phyloP scores from a whole-genome alignment of 2,888 invertebrate genomes.

The Erebia epiphron region DNA sequence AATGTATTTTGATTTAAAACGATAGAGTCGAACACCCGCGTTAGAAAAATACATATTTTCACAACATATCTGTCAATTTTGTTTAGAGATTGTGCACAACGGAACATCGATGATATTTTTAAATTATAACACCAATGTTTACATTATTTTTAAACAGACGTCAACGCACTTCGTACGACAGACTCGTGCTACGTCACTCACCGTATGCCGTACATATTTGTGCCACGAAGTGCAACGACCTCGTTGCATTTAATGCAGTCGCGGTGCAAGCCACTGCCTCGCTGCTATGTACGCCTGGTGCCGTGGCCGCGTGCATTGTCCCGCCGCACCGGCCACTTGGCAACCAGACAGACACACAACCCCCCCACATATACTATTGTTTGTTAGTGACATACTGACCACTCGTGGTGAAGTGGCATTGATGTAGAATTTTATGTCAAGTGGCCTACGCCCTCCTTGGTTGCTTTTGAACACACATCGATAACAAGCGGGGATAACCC shows the following conservation, averaged over 20 bases:
- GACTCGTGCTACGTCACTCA: slow-evolving; percentile 3
- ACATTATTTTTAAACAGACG: not conserved
- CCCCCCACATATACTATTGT: slow-evolving; percentile 23
- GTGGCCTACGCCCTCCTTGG: not conserved
- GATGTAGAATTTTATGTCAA: too few species aligned
- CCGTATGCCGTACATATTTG: slow-evolving; percentile 13
- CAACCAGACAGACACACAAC: slow-evolving; percentile 65
- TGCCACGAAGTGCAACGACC: slow-evolving; percentile 41
- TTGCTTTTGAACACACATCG: slow-evolving; percentile 7
- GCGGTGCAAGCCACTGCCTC: slow-evolving; percentile 45
- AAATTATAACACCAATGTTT: not conserved
- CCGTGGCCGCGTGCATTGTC: slow-evolving; percentile 62
- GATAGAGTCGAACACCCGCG: too few species aligned
- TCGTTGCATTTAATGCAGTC: slow-evolving; percentile 47
- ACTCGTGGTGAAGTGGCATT: slow-evolving; percentile 18
- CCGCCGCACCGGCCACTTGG: slow-evolving; percentile 74
- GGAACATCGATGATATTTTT: not conserved
- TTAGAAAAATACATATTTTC: too few species aligned
- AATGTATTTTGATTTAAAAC: too few species aligned
- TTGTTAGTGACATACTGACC: slow-evolving; percentile 18
- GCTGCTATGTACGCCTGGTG: slow-evolving; percentile 68
- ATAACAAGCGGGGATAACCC: not conserved
- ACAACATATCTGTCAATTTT: too few species aligned
- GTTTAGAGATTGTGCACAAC: too few species aligned
- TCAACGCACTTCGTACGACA: slow-evolving; percentile 8